These are phyloP conservation scores for Rhopilema esculentum DNA, from an alignment of 30 jellyfish, hydroid and myxozoan genomes.

Conservation along the genomic window DNA sequence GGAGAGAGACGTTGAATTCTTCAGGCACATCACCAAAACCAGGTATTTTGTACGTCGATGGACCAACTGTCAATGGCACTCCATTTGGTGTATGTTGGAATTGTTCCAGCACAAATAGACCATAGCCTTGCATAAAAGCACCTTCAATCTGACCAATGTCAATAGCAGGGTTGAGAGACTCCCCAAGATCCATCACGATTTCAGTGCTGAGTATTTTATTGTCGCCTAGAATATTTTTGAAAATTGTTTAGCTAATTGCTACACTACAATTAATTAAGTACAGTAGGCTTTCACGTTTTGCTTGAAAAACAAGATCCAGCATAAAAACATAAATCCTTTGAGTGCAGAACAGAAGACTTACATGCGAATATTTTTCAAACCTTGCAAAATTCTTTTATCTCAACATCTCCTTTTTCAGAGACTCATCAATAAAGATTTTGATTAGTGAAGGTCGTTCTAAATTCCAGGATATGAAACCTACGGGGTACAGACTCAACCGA, in stretches of 20 bases:
- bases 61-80: constrained; percentile 32
- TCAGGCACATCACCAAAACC: constrained; percentile 46
- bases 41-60: constrained; percentile 48
- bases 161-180: constrained; percentile 57
- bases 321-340: too few relatives aligned
- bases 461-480: too few relatives aligned
- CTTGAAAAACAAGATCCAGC: background rate
- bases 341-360: too few relatives aligned
- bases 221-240: constrained; percentile 43
- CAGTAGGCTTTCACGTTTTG: background rate
- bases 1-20: constrained; percentile 49
- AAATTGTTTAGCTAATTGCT: background rate
- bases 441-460: too few relatives aligned
- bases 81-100: constrained; percentile 45
- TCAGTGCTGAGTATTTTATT: constrained; percentile 47
- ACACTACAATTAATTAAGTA: background rate
- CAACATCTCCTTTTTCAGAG: too few relatives aligned
- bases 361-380: too few relatives aligned
- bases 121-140: constrained; percentile 68
- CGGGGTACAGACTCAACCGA: too few relatives aligned
- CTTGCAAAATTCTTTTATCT: too few relatives aligned
- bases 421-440: too few relatives aligned
- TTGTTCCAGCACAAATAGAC: constrained; percentile 48
- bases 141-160: constrained; percentile 71
- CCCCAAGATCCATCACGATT: constrained; percentile 61